Base-by-base conservation (phyloP, 2,797 vertebrate genomes). In the Sebastolobus altivelis region DNA sequence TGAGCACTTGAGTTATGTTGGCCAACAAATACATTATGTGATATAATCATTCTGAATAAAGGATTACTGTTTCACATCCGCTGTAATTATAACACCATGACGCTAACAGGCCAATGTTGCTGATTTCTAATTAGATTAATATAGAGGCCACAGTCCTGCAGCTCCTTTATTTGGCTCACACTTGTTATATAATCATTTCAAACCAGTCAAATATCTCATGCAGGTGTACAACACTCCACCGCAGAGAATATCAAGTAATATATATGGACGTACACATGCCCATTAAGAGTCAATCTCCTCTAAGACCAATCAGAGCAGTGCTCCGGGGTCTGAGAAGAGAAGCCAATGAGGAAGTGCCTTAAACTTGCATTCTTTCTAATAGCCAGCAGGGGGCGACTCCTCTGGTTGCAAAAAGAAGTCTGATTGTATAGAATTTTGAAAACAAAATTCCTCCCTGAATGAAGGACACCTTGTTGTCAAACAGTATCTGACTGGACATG, bases 121-220 rank as follows among this genome's bases (percentile, higher is more conserved):
- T 16, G 33, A 69, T 38, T 29, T 65, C 10, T 72, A 49, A 38
- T 77, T 29, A 35, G 38, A 65, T 71, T 25, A 58, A 43, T 35
- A 1, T 49, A 3, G 27, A 16, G 6, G 25, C 27, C 58, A 20
- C 5, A 68, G 43, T 46, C 37, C 22, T 31, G 4, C 5, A 27
- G 46, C 35, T 65, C 59, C 7, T 49, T 4, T 25, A 14, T 46
- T n/a, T 52, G 27, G 5, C 63, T 78, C 59, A 31, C 54, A 56
- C 40, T 49, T 49, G 11, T 27, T n/a, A 27, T 49, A 18, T 10
- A 31, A 33, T 77, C 1, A 31, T 65, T 70, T 71, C 1, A 37
- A 27, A 65, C 12, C 16, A 58, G 8, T 56, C 5, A 12, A 8
- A 58, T 58, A 33, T 58, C 16, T 22, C 13, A 18, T 66, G 52